Evolutionary conservation across 2,888 invertebrate genomes (phyloP), one percentile per base, ranked within the genome.

Genomic region (Lymantria dispar): DNA sequence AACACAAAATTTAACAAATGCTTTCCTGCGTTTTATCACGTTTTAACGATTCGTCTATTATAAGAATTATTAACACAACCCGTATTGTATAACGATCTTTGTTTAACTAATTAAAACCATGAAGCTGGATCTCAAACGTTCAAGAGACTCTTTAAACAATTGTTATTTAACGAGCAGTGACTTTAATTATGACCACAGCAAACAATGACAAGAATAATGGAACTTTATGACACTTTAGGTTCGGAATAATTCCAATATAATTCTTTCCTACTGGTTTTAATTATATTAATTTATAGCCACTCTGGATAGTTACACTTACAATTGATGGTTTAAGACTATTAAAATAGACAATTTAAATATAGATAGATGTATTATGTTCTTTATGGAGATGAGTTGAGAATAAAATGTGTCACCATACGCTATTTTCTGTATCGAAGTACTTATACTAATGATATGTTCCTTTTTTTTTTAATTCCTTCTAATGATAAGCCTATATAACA

Each of bases 271-370:
- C 56, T 57, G 64, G 58, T 67, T 68, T 78, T 84, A 83, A 85
- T 83, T 79, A 74, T 73, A 76, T 80, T 85, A 84, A 86, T 86
- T 88, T 83, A 87, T 78, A 75, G 62, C 62, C 74, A 46, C 73
- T 66, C 76, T 83, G 85, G 85, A 83, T 83, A 86, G 85, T 73
- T 56, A 76, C 67, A 72, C n/a, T n/a, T n/a, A n/a, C 77, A 86
- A 83, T 80, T 80, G 78, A 69, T 75, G 71, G 62, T 72, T 72
- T 73, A 72, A 61, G 49, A 56, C 52, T 45, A 68, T 73, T 60
- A 63, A 73, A 76, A 74, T 72, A 73, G 70, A 65, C 49, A 52
- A 64, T 69, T 71, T 68, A 62, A 67, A 72, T 69, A 57, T 58
- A 49, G 55, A 60, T 50, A 31, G 7, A 40, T 52, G 46, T 52